phyloP scores from a whole-genome alignment of 2,888 invertebrate genomes.

The Hymenopus coronatus region DNA sequence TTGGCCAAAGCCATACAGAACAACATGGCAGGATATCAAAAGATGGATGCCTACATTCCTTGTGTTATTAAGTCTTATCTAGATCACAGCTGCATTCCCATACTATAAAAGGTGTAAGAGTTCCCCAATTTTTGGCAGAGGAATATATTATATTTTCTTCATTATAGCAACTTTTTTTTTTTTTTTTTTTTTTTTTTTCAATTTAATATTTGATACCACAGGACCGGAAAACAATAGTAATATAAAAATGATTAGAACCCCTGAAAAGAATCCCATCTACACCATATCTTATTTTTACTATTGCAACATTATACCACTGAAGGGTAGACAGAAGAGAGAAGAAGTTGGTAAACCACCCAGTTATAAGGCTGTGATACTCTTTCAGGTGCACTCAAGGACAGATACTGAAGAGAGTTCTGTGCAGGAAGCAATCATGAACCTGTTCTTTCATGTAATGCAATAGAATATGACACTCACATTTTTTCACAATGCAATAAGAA shows the following conservation, averaged over 20 bases:
- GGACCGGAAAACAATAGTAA: not conserved
- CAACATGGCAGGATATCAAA: not conserved
- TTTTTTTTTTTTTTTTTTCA: not conserved
- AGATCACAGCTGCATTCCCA: not conserved
- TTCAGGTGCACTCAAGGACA: constrained; percentile 30
- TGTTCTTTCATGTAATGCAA: constrained; percentile 2
- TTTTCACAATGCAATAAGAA: not conserved
- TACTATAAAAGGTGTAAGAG: not conserved
- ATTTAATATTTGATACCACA: not conserved
- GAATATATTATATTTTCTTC: not conserved
- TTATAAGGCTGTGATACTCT: constrained; percentile 2
- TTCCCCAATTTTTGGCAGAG: not conserved
- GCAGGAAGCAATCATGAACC: constrained; percentile 19
- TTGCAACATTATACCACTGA: not conserved
- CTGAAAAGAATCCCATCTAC: not conserved
- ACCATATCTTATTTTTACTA: not conserved
- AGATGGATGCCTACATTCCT: not conserved
- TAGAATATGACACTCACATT: not conserved
- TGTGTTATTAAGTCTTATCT: not conserved
- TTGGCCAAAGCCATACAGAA: not conserved
- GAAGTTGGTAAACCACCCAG: constrained; percentile 23
- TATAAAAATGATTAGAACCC: not conserved
- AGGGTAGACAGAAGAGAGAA: constrained; percentile 31
- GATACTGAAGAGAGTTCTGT: constrained; percentile 33
- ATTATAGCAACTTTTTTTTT: not conserved